These are phyloP conservation scores for Cynoglossus semilaevis DNA, from an alignment of 2,113 vertebrate species.

Conservation along the genomic window DNA sequence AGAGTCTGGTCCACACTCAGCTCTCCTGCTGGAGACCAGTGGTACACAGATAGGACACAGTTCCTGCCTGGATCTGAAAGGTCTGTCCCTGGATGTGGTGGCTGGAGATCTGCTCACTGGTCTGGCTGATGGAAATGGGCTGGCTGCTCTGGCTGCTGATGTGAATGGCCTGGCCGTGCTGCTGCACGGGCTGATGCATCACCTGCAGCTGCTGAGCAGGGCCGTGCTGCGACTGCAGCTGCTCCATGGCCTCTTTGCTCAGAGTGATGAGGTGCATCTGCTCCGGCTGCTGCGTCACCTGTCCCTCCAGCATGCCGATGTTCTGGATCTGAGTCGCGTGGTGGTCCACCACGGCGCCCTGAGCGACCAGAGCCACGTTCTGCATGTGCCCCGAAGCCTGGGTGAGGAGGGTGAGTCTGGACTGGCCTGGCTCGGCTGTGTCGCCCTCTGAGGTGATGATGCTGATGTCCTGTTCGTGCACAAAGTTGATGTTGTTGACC, in stretches of 20 bases:
- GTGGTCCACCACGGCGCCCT: conserved; percentile 45
- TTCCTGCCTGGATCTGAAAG: conserved; percentile 81
- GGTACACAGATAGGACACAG: conserved; percentile 75
- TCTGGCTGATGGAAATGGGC: conserved; percentile 75
- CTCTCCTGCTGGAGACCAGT: conserved; percentile 61
- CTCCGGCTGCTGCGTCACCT: conserved; percentile 77
- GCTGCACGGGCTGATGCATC: conserved; percentile 59
- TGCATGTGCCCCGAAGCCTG: conserved; percentile 81
- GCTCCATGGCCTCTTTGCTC: conserved; percentile 88
- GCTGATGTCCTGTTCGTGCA: conserved; percentile 85
- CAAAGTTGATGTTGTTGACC: conserved; percentile 86
- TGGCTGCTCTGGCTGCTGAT: conserved; percentile 68
- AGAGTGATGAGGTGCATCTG: conserved; percentile 93
- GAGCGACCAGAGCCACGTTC: conserved; percentile 79
- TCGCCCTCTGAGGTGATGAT: conserved; percentile 78
- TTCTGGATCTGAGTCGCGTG: conserved; percentile 78
- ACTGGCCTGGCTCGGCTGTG: conserved; percentile 59
- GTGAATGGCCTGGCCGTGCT: conserved; percentile 68
- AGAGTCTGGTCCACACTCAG: conserved; percentile 8
- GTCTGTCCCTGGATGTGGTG: conserved; percentile 76
- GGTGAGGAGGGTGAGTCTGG: conserved; percentile 82
- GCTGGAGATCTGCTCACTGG: conserved; percentile 70
- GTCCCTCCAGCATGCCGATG: conserved; percentile 79
- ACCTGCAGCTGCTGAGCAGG: conserved; percentile 70
- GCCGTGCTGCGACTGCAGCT: conserved; percentile 82